These are phyloP conservation scores for Latrodectus geometricus DNA, from an alignment of 1,140 invertebrate genomes.

Conservation along the genomic window DNA sequence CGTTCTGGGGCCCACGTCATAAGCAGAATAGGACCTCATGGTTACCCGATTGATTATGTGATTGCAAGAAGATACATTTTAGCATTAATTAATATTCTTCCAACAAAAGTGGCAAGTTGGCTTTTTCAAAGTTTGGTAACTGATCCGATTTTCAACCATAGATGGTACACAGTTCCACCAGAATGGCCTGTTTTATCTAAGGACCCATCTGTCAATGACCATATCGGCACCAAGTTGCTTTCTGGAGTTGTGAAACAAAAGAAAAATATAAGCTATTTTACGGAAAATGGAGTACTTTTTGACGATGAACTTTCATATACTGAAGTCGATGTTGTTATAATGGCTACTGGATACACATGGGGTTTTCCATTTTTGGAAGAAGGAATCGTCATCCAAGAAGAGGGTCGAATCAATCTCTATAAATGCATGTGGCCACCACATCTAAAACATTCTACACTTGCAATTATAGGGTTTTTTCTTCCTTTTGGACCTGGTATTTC, in stretches of 20 bases:
- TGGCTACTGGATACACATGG: constrained; percentile 70
- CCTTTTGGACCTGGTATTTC: constrained; percentile 72
- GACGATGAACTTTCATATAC: constrained; percentile 62
- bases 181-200: constrained; percentile 63
- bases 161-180: not conserved
- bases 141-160: not conserved
- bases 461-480: constrained; percentile 72
- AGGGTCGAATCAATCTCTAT: constrained; percentile 70
- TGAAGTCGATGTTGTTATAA: constrained; percentile 67
- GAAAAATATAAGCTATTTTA: constrained; percentile 67
- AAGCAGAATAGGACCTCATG: constrained; percentile 67
- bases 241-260: constrained; percentile 69
- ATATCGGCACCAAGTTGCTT: constrained; percentile 67
- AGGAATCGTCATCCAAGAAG: constrained; percentile 63
- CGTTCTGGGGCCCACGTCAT: constrained; percentile 71
- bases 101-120: not conserved
- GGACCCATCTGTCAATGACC: constrained; percentile 73
- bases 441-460: constrained; percentile 66
- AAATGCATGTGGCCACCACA: constrained; percentile 70
- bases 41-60: constrained; percentile 66
- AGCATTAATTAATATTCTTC: not conserved
- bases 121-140: not conserved
- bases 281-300: constrained; percentile 67
- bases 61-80: not conserved
- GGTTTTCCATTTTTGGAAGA: constrained; percentile 68